phyloP scores from a whole-genome alignment of 1,140 invertebrate species.

The Acyrthosiphon pisum region DNA sequence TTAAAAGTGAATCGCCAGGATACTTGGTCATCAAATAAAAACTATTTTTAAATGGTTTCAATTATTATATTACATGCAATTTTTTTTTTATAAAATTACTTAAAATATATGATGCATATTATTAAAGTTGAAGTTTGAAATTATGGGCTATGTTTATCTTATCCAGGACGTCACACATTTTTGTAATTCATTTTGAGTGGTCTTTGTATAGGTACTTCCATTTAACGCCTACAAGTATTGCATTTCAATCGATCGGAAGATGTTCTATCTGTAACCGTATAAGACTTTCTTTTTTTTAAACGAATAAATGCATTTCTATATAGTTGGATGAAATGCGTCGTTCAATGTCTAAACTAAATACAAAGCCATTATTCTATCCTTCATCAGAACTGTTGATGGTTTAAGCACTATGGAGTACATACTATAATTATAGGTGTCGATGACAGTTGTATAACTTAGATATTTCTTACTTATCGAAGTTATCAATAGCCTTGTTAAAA shows the following conservation, averaged over 20 bases:
- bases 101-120: no score
- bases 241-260: not conserved
- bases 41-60: not conserved
- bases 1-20: not conserved
- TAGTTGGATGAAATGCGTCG: not conserved
- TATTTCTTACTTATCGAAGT: no score
- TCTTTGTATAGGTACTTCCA: not conserved
- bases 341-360: not conserved
- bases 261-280: not conserved
- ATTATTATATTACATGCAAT: not conserved
- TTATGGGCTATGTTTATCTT: not conserved
- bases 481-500: not conserved
- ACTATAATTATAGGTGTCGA: not conserved
- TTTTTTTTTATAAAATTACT: no score
- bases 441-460: not conserved
- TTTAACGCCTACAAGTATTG: not conserved
- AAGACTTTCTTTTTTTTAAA: not conserved
- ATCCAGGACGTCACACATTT: not conserved
- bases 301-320: not conserved
- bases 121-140: not conserved
- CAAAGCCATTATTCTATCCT: not conserved
- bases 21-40: not conserved
- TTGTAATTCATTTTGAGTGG: not conserved
- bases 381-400: not conserved
- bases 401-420: no score